These are phyloP conservation scores for Aphyosemion australe DNA, from an alignment of 2,113 vertebrate species.

Conservation along the genomic window DNA sequence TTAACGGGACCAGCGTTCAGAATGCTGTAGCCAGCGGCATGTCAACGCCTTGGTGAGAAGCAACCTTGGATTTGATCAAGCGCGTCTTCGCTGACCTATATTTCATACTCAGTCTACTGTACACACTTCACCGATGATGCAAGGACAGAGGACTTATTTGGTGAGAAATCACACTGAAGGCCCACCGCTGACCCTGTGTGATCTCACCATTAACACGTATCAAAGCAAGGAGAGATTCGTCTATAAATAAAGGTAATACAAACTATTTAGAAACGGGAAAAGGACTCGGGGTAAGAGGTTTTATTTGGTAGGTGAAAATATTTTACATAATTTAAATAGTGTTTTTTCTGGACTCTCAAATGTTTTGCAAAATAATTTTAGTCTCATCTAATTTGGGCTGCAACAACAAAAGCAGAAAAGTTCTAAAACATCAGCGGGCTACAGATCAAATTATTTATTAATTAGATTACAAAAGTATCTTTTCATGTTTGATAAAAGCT, in stretches of 20 bases:
- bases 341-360: too few relatives aligned
- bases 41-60: slow-evolving; percentile 22
- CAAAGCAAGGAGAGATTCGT: slow-evolving; percentile 1
- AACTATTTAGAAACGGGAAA: too few relatives aligned
- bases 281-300: too few relatives aligned
- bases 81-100: slow-evolving; percentile 50
- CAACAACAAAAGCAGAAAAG: too few relatives aligned
- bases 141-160: slow-evolving; percentile 42
- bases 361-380: too few relatives aligned
- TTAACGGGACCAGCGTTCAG: slow-evolving; percentile 10
- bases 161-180: slow-evolving; percentile 39
- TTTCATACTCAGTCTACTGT: slow-evolving; percentile 46
- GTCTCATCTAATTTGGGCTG: too few relatives aligned
- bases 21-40: slow-evolving; percentile 38
- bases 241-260: slow-evolving; percentile 1
- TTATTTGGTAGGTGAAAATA: too few relatives aligned
- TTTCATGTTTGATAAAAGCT: too few relatives aligned
- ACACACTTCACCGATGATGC: slow-evolving; percentile 45
- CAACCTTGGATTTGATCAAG: slow-evolving; percentile 54
- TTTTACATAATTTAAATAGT: too few relatives aligned
- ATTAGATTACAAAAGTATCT: too few relatives aligned
- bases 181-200: slow-evolving; percentile 23
- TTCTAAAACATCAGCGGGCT: too few relatives aligned
- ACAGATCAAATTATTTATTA: too few relatives aligned
- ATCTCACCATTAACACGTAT: background rate